These are phyloP conservation scores for Arremon aurantiirostris DNA, from an alignment of 2,797 vertebrate species.

Conservation along the genomic window DNA sequence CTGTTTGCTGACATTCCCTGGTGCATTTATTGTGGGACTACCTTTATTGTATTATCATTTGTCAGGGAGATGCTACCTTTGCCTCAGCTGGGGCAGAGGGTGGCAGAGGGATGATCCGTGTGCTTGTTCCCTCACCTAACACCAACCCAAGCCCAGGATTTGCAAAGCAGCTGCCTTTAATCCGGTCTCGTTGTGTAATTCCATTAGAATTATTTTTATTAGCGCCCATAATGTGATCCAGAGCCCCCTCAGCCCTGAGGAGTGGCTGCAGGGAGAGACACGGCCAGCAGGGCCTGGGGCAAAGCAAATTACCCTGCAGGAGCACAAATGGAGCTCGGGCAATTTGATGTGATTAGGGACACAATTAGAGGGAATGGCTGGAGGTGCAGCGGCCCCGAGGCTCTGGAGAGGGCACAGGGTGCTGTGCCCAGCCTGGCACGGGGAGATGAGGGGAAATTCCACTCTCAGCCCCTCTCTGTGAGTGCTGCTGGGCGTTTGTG, in stretches of 20 bases:
- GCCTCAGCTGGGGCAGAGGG: not conserved
- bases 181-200: constrained; percentile 28
- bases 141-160: not conserved
- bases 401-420: not conserved
- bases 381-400: not conserved
- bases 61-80: not conserved
- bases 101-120: not conserved
- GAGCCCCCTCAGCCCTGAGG: not conserved
- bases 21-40: not conserved
- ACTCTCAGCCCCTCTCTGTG: not conserved
- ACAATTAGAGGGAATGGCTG: not conserved
- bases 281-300: not conserved
- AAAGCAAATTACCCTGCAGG: constrained; percentile 21
- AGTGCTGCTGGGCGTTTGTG: not conserved
- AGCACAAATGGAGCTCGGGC: not conserved
- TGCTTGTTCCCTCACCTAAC: not conserved
- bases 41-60: not conserved
- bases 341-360: constrained; percentile 36
- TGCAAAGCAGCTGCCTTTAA: constrained; percentile 22
- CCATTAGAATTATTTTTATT: constrained; percentile 34
- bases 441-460: not conserved
- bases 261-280: not conserved
- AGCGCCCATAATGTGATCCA: constrained; percentile 10
- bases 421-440: not conserved
- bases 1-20: not conserved